Evolutionary conservation across 2,888 invertebrate genomes (phyloP), one percentile per base, ranked within the genome.

Genomic region (Thyatira batis): DNA sequence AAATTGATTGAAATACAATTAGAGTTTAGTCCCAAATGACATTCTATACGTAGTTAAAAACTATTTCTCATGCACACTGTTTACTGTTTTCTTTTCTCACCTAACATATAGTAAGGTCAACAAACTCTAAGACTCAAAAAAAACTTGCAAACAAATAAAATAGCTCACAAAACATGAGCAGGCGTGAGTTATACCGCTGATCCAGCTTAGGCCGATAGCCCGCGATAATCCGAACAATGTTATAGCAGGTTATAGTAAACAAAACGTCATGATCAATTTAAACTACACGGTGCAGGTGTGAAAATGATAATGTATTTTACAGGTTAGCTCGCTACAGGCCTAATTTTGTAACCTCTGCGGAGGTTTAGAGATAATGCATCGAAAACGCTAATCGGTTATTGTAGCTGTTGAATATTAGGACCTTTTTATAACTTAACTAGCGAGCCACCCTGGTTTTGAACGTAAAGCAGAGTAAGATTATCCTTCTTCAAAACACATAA

Each of bases 161-260:
- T 13, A 33, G 33, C 13, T 13, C 13, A 33, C 33, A 33, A 33
- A 33, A 33, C 13, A 39, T 39, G 39, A 39, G 39, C 33, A 13
- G 13, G 9, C 33, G 33, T 33, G 33, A 33, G 13, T 33, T 1
- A 33, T 39, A 39, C 39, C 13, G 39, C 13, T 25, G 13, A 46
- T 17, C 48, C 27, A 39, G 39, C 13, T 27, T 10, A 21, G 11
- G 17, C 48, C 10, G 20, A 48, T 13, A 33, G 33, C 46, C 46
- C 13, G 27, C 17, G 25, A 13, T 27, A 48, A 48, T 27, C 48
- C 48, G 13, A 9, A 4, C 39, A 4, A 39, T 39, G 10, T 48
- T 17, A 9, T 48, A 48, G 48, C 17, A 27, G 28, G 10, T 48
- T 17, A 9, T 48, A 48, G 48, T 27, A 27, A 48, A 48, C 48